Base-by-base conservation (phyloP, 2,888 invertebrate species). In the Candidula unifasciata region DNA sequence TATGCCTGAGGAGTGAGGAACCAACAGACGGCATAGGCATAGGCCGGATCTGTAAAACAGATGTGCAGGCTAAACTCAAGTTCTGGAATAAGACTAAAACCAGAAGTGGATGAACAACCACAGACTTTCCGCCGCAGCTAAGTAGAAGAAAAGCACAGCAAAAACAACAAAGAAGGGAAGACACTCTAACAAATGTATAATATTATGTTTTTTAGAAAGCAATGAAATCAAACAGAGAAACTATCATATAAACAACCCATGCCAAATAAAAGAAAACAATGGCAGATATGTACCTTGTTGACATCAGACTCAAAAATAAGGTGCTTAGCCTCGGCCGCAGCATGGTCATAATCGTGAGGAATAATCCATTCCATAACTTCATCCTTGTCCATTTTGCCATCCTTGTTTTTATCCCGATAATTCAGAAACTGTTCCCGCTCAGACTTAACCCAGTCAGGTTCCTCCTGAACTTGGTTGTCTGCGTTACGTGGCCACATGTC, bases 301-400 rank as follows among this genome's bases (percentile, higher is more conserved):
- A 95, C 94, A 94, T 99, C 99, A 0, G 98, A 97, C 93, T 99
- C 98, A 94, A 96, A 97, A 88, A 99, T 96, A 76, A 99, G 95
- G 94, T 99, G 99, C 85, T 97, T 96, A 13, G 99, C 96, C 94
- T 99, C 99, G 0, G 98, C 98, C 92, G 97, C 97, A 0, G 98
- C 97, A 94, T 99, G 98, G 95, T 99, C 99, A 94, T 98, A 99
- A 94, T 98, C 98, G 0, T 96, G 95, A 0, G 99, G 99, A 86
- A 97, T 96, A 88, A 99, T 97, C 99, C 99, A 99, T 18, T 92
- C 89, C 87, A 90, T 91, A 68, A 98, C 97, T 94, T 99, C 99
- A 73, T 96, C 95, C 84, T 95, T 95, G 92, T 98, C 97, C 95
- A 99, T 96, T 91, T 95, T 96, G 33, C 97, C 96, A 94, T 98